Conservation (phyloP, 2,888 invertebrate species). For the Sialis fuliginosa region DNA sequence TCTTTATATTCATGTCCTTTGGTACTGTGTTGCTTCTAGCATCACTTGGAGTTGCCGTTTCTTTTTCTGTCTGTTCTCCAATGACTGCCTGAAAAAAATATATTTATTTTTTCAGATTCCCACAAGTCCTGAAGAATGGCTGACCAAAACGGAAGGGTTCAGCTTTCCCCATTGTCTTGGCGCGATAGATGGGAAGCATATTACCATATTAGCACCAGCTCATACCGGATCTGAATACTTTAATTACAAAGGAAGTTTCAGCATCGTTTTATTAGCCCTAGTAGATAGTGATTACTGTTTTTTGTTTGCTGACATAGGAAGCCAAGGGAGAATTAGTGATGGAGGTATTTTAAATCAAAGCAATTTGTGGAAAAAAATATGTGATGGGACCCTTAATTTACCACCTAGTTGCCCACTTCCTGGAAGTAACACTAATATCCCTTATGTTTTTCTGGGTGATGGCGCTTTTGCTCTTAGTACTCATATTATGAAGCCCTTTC, state of each 20-base stretch:
- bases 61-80: constrained; percentile 3
- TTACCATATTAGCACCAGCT: constrained; percentile 12
- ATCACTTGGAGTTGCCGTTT: neutral
- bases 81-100: too few species aligned
- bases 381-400: constrained; percentile 5
- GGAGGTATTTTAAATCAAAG: constrained; percentile 13
- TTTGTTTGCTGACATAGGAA: constrained; percentile 13
- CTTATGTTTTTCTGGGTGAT: constrained; percentile 12
- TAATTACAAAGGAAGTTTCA: constrained; percentile 14
- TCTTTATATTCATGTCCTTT: too few species aligned
- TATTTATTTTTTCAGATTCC: neutral
- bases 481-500: constrained; percentile 12
- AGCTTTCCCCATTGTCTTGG: neutral
- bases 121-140: neutral
- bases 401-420: neutral
- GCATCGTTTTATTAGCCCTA: constrained; percentile 14
- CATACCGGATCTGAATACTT: constrained; percentile 13
- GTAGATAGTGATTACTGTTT: constrained; percentile 16
- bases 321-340: constrained; percentile 13
- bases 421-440: constrained; percentile 9
- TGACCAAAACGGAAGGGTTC: neutral
- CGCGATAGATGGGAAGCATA: constrained; percentile 13
- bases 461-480: constrained; percentile 11
- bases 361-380: constrained; percentile 8
- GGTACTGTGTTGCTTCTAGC: neutral